Evolutionary conservation across 2,113 vertebrate species (phyloP).

Genomic region (Hippopotamus amphibius): DNA sequence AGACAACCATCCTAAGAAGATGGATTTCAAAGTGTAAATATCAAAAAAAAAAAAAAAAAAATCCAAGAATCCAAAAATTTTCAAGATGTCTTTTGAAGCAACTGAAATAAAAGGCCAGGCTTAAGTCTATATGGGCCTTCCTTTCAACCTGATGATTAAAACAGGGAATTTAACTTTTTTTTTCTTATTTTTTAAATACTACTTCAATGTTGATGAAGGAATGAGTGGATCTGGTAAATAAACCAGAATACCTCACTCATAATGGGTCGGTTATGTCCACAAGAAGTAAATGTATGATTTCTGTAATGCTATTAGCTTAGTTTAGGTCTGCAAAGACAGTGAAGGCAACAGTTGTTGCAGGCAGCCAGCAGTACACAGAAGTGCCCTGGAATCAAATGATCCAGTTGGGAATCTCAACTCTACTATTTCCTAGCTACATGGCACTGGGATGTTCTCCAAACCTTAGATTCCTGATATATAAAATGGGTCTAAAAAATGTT

Average conservation of each 20-base stretch:
- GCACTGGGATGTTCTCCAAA: conserved; percentile 8
- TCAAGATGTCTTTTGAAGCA: conserved; percentile 9
- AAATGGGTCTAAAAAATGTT: conserved; percentile 2
- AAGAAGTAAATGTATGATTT: conserved; percentile 38
- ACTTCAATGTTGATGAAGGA: neutral
- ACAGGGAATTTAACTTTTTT: neutral
- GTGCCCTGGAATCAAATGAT: neutral
- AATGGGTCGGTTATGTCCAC: neutral
- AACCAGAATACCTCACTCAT: neutral
- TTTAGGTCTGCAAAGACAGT: conserved; percentile 1
- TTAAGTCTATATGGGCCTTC: neutral
- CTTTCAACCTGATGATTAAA: conserved; percentile 29
- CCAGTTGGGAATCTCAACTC: neutral
- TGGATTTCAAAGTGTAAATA: conserved; percentile 41
- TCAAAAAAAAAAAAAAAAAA: neutral
- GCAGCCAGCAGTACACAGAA: neutral
- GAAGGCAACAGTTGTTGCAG: neutral
- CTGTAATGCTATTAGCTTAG: neutral
- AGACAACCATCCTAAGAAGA: neutral
- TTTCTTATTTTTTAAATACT: neutral
- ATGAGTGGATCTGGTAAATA: conserved; percentile 2
- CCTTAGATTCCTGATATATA: conserved; percentile 15
- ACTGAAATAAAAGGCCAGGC: neutral
- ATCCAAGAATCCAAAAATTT: too few species aligned
- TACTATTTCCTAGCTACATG: neutral